phyloP scores from a whole-genome alignment of 1,140 invertebrate species.

The Riptortus pedestris region DNA sequence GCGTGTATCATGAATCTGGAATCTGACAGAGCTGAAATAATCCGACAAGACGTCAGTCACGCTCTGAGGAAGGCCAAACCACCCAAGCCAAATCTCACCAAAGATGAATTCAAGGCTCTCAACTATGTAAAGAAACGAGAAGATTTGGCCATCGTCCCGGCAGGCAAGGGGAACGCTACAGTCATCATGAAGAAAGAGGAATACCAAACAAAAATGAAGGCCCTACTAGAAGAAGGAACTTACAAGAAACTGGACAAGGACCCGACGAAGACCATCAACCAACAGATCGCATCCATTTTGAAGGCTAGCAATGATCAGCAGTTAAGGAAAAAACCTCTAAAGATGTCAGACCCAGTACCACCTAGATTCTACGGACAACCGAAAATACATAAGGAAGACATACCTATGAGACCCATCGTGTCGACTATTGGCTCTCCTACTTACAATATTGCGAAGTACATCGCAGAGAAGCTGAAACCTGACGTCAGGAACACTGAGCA shows the following conservation, averaged over 20 bases:
- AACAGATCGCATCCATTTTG: constrained; percentile 6
- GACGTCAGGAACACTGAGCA: too few relatives aligned
- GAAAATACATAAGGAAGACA: background rate
- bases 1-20: background rate
- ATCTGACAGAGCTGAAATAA: background rate
- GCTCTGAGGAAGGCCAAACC: background rate
- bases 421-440: too few relatives aligned
- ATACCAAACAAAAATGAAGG: constrained; percentile 30
- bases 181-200: constrained; percentile 27
- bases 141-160: constrained; percentile 28
- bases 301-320: background rate
- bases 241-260: constrained; percentile 27
- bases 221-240: constrained; percentile 19
- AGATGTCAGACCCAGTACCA: constrained; percentile 7
- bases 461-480: too few relatives aligned
- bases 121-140: background rate
- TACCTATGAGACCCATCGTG: too few relatives aligned
- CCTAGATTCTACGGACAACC: constrained; percentile 23
- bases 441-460: too few relatives aligned
- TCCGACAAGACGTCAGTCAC: background rate
- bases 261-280: constrained; percentile 18
- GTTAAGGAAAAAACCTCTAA: background rate
- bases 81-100: background rate
- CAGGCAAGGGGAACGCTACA: constrained; percentile 32
- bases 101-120: background rate